Evolutionary conservation across 1,140 invertebrate genomes (phyloP).

Genomic region (Plectrocnemia conspersa): DNA sequence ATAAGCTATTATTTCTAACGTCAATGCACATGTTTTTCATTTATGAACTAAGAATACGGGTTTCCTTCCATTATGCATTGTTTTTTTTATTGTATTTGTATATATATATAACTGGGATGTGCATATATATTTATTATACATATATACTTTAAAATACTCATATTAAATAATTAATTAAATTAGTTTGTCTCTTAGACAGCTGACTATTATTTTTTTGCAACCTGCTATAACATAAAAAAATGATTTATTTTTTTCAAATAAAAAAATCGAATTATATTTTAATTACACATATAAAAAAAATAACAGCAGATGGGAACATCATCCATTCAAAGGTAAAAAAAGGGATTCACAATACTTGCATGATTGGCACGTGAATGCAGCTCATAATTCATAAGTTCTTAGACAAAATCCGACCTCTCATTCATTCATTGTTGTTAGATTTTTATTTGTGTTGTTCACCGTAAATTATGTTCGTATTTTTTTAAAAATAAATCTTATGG

Average conservation of each 20-base stretch:
- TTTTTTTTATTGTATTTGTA: slow-evolving; percentile 8
- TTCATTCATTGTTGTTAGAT: background rate
- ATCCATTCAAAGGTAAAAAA: too few relatives aligned
- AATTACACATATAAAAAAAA: background rate
- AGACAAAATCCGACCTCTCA: background rate
- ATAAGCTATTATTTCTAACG: too few relatives aligned
- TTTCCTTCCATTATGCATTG: background rate
- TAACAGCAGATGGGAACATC: too few relatives aligned
- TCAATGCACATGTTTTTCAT: background rate
- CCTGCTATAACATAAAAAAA: background rate
- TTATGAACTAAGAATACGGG: background rate
- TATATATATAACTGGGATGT: slow-evolving; percentile 4
- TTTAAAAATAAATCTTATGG: background rate
- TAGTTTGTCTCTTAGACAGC: background rate
- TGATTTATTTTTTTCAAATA: too few relatives aligned
- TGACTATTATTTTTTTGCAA: too few relatives aligned
- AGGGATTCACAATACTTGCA: background rate
- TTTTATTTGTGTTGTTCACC: background rate
- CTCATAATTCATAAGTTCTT: slow-evolving; percentile 8
- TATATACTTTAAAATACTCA: slow-evolving; percentile 13
- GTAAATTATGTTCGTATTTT: background rate
- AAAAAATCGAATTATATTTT: slow-evolving; percentile 3
- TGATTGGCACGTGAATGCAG: slow-evolving; percentile 4
- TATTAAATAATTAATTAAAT: slow-evolving; percentile 13
- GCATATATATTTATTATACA: background rate